These are phyloP conservation scores for Peribatodes rhomboidaria DNA, from an alignment of 2,888 invertebrate genomes.

Conservation along the genomic window DNA sequence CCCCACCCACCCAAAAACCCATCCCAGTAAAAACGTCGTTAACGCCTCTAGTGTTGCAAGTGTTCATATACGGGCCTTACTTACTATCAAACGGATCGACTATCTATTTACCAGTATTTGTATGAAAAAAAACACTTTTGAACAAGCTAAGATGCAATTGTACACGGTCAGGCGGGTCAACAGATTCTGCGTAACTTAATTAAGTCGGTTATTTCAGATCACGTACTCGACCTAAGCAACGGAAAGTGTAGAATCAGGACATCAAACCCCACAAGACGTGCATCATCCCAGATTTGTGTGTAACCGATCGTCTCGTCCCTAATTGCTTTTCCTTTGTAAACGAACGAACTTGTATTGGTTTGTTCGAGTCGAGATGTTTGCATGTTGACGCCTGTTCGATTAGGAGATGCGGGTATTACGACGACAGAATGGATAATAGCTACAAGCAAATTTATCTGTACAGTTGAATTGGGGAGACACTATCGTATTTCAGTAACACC, in stretches of 20 bases:
- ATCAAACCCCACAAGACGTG: background rate
- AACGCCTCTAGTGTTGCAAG: too few species aligned
- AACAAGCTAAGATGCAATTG: too few species aligned
- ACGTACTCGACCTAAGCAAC: too few species aligned
- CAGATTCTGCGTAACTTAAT: too few species aligned
- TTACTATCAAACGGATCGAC: too few species aligned
- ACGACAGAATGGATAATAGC: background rate
- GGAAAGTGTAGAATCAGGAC: background rate
- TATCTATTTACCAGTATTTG: too few species aligned
- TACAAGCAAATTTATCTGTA: background rate
- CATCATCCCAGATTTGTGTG: conserved; percentile 4
- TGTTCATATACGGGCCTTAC: too few species aligned
- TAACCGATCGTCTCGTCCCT: conserved; percentile 6
- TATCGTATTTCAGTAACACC: background rate
- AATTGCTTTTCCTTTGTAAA: conserved; percentile 13
- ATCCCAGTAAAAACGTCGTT: too few species aligned
- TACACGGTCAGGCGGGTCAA: too few species aligned
- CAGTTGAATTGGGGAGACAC: background rate
- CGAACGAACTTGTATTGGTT: conserved; percentile 20
- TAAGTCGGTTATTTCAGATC: too few species aligned
- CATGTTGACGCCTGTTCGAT: conserved; percentile 1
- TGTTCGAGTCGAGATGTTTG: conserved; percentile 15
- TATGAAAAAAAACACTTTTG: too few species aligned
- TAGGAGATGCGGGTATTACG: conserved; percentile 4
- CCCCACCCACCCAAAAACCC: too few species aligned